phyloP scores from a whole-genome alignment of 2,797 vertebrate species.

The Artibeus jamaicensis region DNA sequence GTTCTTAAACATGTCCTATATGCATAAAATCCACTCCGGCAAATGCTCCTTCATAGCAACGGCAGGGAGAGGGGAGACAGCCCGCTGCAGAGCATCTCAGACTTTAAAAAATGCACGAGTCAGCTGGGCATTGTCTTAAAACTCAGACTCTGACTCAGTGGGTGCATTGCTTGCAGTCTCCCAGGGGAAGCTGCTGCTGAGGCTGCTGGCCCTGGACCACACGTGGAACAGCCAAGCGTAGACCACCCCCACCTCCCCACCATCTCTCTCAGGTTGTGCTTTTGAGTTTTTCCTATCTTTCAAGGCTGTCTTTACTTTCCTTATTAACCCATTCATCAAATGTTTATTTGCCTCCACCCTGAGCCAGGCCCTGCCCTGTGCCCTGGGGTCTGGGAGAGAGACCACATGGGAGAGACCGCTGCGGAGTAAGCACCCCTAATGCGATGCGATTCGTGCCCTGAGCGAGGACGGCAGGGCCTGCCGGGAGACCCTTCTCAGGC shows the following conservation, averaged over 20 bases:
- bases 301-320: background rate
- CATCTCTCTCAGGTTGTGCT: background rate
- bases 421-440: no score
- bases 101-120: background rate
- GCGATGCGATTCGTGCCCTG: background rate
- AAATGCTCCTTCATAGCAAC: background rate
- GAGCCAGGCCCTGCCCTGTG: background rate
- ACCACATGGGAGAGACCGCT: background rate
- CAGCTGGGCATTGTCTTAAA: background rate
- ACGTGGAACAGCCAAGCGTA: rapidly evolving
- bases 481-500: background rate
- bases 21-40: background rate
- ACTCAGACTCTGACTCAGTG: background rate
- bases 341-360: background rate
- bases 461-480: background rate
- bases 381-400: background rate
- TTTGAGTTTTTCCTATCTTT: background rate
- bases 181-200: background rate
- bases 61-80: background rate
- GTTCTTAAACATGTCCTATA: background rate
- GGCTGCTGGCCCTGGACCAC: no score
- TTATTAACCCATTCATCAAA: background rate
- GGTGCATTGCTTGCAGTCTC: background rate
- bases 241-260: background rate
- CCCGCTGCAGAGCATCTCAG: background rate